phyloP scores from a whole-genome alignment of 1,140 invertebrate species.

The Dendrolimus punctatus region DNA sequence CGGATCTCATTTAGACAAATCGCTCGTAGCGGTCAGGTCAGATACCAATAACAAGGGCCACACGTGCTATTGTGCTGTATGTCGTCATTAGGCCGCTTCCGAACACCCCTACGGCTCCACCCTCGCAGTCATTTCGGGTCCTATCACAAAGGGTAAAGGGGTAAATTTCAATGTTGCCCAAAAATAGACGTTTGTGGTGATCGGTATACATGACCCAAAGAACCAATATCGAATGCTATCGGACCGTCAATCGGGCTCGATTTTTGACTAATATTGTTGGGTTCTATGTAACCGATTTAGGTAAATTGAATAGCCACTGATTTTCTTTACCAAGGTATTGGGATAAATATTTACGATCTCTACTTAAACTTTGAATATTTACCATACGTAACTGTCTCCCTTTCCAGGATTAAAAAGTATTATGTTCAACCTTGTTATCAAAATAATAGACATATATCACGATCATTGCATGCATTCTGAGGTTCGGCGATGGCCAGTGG shows the following conservation, averaged over 20 bases:
- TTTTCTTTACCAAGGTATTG: too few relatives aligned
- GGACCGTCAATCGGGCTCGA: constrained; percentile 31
- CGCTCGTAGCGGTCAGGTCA: constrained; percentile 67
- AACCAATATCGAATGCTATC: constrained; percentile 36
- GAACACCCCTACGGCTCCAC: constrained; percentile 22
- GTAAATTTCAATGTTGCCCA: constrained; percentile 12
- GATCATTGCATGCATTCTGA: too few relatives aligned
- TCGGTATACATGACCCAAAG: not conserved
- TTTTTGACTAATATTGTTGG: not conserved
- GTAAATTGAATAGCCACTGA: too few relatives aligned
- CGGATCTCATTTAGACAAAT: constrained; percentile 70
- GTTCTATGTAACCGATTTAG: too few relatives aligned
- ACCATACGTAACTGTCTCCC: too few relatives aligned
- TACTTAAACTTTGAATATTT: too few relatives aligned
- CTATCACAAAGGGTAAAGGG: constrained; percentile 22
- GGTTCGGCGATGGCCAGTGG: too few relatives aligned
- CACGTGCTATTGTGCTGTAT: constrained; percentile 59
- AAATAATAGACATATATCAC: too few relatives aligned
- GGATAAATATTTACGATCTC: too few relatives aligned
- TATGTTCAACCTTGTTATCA: too few relatives aligned
- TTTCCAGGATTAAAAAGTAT: too few relatives aligned
- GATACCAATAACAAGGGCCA: constrained; percentile 67
- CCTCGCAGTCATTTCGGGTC: constrained; percentile 16
- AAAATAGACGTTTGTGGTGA: too few relatives aligned
- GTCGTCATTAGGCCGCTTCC: constrained; percentile 64